Evolutionary conservation across 2,888 invertebrate species (phyloP), one percentile per base, ranked within the genome.

Genomic region (Megalurothrips usitatus): DNA sequence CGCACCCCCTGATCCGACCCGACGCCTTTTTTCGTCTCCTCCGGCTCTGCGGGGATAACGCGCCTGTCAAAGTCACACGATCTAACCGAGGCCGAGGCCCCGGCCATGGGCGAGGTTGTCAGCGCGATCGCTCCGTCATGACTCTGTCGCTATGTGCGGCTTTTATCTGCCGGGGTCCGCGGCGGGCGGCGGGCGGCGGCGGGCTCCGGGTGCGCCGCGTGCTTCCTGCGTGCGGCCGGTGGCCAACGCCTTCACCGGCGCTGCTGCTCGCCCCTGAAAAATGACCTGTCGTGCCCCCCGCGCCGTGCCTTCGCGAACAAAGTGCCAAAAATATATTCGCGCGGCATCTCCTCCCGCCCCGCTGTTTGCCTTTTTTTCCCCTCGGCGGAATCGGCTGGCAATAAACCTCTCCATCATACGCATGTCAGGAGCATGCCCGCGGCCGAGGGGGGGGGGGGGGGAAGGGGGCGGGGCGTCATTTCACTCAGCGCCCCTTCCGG

Each of bases 391-490:
- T 58, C 14, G 58, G 58, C 23, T 10, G 68, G 68, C 68, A 75
- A 75, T 75, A 75, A 75, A 75, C 23, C 68, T 26, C 68, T 75
- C 68, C 68, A 75, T 75, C 68, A 75, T 26, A 26, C 23, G 68
- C 68, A 23, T 26, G 68, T 75, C 68, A 75, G 68, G 23, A 58
- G 58, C 58, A 58, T 17, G 58, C 14, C 58, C 58, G 12, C 6
- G 52, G 52, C 6, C 52, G 52, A 10, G 52, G 6, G 1, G 52
- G 52, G 52, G 52, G 14, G 6, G 52, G 52, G 52, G 6, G 6
- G 52, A 10, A 17, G 6, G 58, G 14, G 14, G 58, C 11, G 14
- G 14, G 58, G 17, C 14, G 58, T 0, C 58, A 1, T n/a, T 58
- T 8, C n/a, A 17, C 58, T 17, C 17, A n/a, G 6, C 58, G 6